Base-by-base conservation (phyloP, 2,888 invertebrate genomes). In the Leptopilina drosophilae region DNA sequence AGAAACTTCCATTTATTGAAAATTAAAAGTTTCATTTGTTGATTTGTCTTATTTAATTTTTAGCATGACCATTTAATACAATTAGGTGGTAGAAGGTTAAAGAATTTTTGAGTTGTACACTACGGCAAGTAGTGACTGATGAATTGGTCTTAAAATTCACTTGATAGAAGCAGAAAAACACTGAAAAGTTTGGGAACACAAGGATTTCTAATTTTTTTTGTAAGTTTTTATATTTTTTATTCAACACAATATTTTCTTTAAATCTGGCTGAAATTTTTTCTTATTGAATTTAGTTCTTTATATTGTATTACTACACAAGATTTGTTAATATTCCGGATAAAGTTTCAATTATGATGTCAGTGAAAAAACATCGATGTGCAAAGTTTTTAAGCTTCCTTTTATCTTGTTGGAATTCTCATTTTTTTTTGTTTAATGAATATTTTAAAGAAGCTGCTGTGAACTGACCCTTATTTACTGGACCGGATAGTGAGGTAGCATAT, bases 401-500 rank as follows among this genome's bases (percentile, higher is more conserved):
- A 12, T 56, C 0, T 56, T 56, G 4, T 0, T n/a, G 5, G 5
- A 5, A 56, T 12, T 56, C 12, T 3, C 7, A n/a, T 59, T 5
- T 59, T 59, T 5, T 59, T n/a, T n/a, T 15, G 12, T 49, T 8
- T 49, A 9, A 49, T 62, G 5, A 7, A 42, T 66, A 66, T 46
- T 46, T 66, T 66, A 42, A 5, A 66, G 66, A 66, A 9, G 66
- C 66, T 42, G 66, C 66, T 7, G 8, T 42, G n/a, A 66, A 66
- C 8, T 64, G 15, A 15, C 15, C 66, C 11, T 42, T 66, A n/a
- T 66, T 66, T 8, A 4, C n/a, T 15, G 66, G 42, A 15, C 66
- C 66, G 5, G 64, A 64, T 33, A 64, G 33, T 40, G 40, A 64
- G 14, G 12, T 12, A 14, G 33, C 11, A 11, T 64, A 42, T 42